These are phyloP conservation scores for Gonocerus acuteangulatus DNA, from an alignment of 2,888 invertebrate genomes.

Conservation along the genomic window DNA sequence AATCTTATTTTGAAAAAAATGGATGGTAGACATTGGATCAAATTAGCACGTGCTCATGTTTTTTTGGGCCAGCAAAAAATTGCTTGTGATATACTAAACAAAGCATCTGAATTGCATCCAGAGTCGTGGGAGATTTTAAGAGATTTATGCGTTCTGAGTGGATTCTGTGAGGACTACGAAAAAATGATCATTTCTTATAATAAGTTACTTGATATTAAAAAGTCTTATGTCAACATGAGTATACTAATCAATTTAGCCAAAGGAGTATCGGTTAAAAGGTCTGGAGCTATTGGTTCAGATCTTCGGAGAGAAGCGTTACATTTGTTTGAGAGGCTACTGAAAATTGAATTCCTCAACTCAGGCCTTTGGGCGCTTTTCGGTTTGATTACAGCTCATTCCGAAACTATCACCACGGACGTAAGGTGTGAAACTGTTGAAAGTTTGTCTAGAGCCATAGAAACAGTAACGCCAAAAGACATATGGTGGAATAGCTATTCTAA, in stretches of 20 bases:
- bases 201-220: conserved; percentile 17
- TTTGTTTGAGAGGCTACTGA: conserved; percentile 13
- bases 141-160: conserved; percentile 25
- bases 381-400: conserved; percentile 5
- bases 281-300: not conserved
- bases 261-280: not conserved
- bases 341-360: not conserved
- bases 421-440: not conserved
- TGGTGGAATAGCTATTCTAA: conserved; percentile 13
- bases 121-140: conserved; percentile 25
- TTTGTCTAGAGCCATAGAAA: conserved; percentile 4
- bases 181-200: conserved; percentile 16
- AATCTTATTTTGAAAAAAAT: too few species aligned
- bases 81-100: conserved; percentile 20
- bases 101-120: conserved; percentile 18
- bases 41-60: conserved; percentile 22
- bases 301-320: conserved; percentile 6
- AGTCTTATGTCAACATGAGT: conserved; percentile 8
- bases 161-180: conserved; percentile 17
- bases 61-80: conserved; percentile 13
- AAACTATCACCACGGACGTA: not conserved
- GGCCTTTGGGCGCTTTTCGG: conserved; percentile 23
- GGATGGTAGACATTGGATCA: conserved; percentile 20
- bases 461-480: not conserved
- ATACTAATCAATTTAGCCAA: conserved; percentile 12